Base-by-base conservation (phyloP, 2,888 invertebrate species). In the Steinernema hermaphroditum region DNA sequence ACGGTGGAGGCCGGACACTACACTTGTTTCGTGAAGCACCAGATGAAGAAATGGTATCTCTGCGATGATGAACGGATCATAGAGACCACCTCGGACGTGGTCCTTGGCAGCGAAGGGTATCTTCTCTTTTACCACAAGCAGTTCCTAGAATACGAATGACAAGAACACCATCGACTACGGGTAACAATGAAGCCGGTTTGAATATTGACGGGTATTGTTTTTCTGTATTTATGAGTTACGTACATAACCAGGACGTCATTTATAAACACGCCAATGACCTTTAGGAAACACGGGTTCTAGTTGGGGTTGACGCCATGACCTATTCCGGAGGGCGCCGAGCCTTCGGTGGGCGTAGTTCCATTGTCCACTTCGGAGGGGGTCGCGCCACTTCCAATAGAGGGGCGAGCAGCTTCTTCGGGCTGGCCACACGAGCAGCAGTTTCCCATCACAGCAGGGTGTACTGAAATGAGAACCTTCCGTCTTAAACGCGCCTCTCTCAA, bases 121-220 rank as follows among this genome's bases (percentile, higher is more conserved):
- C 90, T 96, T 76, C 91, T 96, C 77, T 96, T 96, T 90, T 96
- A 96, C 89, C 95, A 96, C 90, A 95, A 96, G 89, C 93, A 94
- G 88, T 92, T 94, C 78, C 89, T 96, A 89, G 94, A 94, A 87
- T 96, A 94, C 82, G 88, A 82, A 22, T 82, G 72, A 82, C 16
- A 29, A 14, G 27, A 12, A 22, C 6, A 27, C 16, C 32, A 27
- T 24, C 4, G 12, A 4, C 22, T 24, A 8, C 62, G 4, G 62
- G 16, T 27, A 32, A 16, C 62, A 4, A 6, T 27, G 34, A 29
- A 32, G 32, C 62, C 16, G 62, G 62, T 62, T 12, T 62, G 8
- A 32, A 62, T 14, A 12, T 24, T 32, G 27, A 22, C 29, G 62
- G 62, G 37, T 37, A 37, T 12, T 37, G 4, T 4, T 37, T 37